Evolutionary conservation across 2,113 vertebrate genomes (phyloP).

Genomic region (Garra rufa): DNA sequence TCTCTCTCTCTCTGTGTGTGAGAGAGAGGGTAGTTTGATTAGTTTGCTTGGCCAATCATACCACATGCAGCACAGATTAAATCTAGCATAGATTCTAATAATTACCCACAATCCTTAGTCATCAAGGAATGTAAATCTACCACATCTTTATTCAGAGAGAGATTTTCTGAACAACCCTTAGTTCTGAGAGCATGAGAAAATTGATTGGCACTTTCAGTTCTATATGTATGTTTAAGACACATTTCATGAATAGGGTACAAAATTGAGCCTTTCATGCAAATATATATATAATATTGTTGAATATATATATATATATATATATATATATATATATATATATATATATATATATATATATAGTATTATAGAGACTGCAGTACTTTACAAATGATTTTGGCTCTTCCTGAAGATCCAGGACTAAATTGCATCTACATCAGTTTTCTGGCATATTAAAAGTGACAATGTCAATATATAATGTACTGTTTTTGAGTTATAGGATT

Average conservation of each 20-base stretch:
- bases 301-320: too few relatives aligned
- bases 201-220: not conserved
- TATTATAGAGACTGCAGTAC: too few relatives aligned
- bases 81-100: constrained; percentile 61
- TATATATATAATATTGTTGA: too few relatives aligned
- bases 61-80: constrained; percentile 62
- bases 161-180: constrained; percentile 61
- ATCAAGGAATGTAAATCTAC: constrained; percentile 64
- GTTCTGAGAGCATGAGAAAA: not conserved
- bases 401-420: too few relatives aligned
- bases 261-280: not conserved
- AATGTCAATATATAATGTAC: too few relatives aligned
- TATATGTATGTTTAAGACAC: not conserved
- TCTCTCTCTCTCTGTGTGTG: not conserved
- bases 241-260: not conserved
- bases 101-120: constrained; percentile 71
- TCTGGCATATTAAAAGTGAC: too few relatives aligned
- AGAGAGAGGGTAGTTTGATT: constrained; percentile 51
- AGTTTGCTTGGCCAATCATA: constrained; percentile 59
- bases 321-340: too few relatives aligned
- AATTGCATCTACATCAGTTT: too few relatives aligned
- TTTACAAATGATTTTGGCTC: too few relatives aligned
- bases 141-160: constrained; percentile 57
- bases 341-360: too few relatives aligned
- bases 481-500: too few relatives aligned